Base-by-base conservation (phyloP, 2,888 invertebrate species). In the Macropis europaea region DNA sequence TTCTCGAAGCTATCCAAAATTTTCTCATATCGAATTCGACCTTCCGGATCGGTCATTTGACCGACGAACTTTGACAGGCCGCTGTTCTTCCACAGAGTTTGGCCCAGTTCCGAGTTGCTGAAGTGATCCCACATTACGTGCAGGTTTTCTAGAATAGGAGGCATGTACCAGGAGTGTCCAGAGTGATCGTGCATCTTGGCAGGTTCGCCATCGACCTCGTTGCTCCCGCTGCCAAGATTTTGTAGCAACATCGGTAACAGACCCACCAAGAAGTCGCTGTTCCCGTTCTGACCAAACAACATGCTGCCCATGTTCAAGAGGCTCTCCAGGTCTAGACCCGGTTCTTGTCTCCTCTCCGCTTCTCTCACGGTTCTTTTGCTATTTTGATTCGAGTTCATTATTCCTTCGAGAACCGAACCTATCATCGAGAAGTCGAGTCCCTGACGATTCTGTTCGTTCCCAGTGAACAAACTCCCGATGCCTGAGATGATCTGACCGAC, bases 1-100 rank as follows among this genome's bases (percentile, higher is more conserved):
- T 96, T 96, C 86, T 96, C 95, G 78, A 97, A 93, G 79, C 95
- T 94, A 82, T 94, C 94, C 79, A 95, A 92, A 84, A 96, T 93
- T 74, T 93, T 92, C 43, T 94, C 94, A 80, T 95, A 95, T 84
- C 94, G 94, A 66, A 96, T 90, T 71, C 92, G 93, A 0, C 95
- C 96, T 60, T 93, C 92, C 1, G 93, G 91, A 22, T 94, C 94
- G 2, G 92, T 92, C 89, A 96, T 96, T 19, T 91, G 90, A 85
- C 94, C 94, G 73, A 95, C 91, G 3, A 94, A 92, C 47, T 92
- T 93, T 76, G 94, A 93, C 13, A 95, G 90, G 0, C 96, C 96
- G 0, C 95, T 93, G 75, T 93, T 95, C 82, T 93, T 93, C 92
- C 95, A 94, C 5, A 96, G 87, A 0, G 93, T 93, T 85, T 93